phyloP scores from a whole-genome alignment of 2,888 invertebrate genomes.

The Autographa pulchrina region DNA sequence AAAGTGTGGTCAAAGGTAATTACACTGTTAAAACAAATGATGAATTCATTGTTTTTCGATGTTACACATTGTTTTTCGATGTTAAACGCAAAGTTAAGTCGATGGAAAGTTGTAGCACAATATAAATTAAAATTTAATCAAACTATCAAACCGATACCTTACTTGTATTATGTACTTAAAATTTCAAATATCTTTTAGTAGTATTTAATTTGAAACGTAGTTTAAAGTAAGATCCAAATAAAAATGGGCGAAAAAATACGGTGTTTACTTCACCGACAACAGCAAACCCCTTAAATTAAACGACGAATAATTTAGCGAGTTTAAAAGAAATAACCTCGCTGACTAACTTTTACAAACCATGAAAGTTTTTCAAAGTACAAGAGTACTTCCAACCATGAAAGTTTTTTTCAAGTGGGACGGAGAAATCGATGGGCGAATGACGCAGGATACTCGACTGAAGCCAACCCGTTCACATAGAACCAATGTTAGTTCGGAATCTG shows the following conservation, averaged over 20 bases:
- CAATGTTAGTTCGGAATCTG: background rate
- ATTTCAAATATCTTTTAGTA: too few species aligned
- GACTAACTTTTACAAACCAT: constrained; percentile 1
- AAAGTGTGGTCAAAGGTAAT: constrained; percentile 12
- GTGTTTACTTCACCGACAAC: constrained; percentile 4
- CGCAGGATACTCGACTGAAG: background rate
- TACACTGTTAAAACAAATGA: background rate
- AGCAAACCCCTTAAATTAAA: background rate
- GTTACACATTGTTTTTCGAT: background rate
- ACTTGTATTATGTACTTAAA: too few species aligned
- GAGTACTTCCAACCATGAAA: background rate
- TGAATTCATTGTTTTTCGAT: background rate
- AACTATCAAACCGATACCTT: too few species aligned
- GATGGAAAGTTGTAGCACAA: too few species aligned
- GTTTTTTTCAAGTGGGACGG: background rate
- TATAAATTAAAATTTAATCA: too few species aligned
- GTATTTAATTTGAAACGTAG: too few species aligned
- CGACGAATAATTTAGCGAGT: background rate
- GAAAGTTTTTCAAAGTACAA: background rate
- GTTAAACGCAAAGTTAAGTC: too few species aligned
- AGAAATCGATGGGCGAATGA: background rate
- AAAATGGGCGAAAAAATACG: background rate
- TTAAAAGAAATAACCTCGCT: background rate
- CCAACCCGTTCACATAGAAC: background rate
- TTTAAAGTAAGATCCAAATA: background rate